Evolutionary conservation across 2,113 vertebrate species (phyloP).

Genomic region (Dromas ardeola): DNA sequence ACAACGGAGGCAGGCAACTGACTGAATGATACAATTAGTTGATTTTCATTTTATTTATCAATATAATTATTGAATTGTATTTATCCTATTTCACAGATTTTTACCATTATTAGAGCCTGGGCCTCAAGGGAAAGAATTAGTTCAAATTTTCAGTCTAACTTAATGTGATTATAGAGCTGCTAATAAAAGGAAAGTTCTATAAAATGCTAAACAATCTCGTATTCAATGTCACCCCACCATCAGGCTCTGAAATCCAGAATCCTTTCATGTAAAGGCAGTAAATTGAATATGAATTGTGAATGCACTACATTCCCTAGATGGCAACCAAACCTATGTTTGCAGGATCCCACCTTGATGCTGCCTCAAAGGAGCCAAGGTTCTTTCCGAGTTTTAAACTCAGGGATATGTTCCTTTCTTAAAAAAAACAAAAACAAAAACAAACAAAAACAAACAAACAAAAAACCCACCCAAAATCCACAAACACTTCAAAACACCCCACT

Average conservation of each 20-base stretch:
- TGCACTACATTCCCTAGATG: not conserved
- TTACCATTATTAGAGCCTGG: conserved; percentile 72
- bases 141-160: conserved; percentile 71
- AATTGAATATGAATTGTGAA: conserved; percentile 71
- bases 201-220: conserved; percentile 70
- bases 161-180: conserved; percentile 76
- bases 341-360: not conserved
- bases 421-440: not conserved
- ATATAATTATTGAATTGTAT: conserved; percentile 88
- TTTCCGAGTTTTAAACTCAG: not conserved
- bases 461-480: too few relatives aligned
- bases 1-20: conserved; percentile 84
- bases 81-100: conserved; percentile 89
- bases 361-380: not conserved
- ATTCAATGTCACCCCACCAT: conserved; percentile 65
- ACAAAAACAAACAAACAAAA: too few relatives aligned
- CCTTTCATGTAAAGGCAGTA: conserved; percentile 34
- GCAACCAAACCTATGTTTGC: not conserved
- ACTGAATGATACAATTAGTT: conserved; percentile 90
- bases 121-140: conserved; percentile 76
- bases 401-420: not conserved
- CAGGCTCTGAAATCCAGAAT: conserved; percentile 57
- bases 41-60: conserved; percentile 94
- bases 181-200: conserved; percentile 75
- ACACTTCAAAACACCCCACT: not conserved